Percentiles rank a stretch among this genome's conserved stretches.
phyloP scores from a whole-genome alignment of 2,113 vertebrate species.

The Prionailurus bengalensis region DNA sequence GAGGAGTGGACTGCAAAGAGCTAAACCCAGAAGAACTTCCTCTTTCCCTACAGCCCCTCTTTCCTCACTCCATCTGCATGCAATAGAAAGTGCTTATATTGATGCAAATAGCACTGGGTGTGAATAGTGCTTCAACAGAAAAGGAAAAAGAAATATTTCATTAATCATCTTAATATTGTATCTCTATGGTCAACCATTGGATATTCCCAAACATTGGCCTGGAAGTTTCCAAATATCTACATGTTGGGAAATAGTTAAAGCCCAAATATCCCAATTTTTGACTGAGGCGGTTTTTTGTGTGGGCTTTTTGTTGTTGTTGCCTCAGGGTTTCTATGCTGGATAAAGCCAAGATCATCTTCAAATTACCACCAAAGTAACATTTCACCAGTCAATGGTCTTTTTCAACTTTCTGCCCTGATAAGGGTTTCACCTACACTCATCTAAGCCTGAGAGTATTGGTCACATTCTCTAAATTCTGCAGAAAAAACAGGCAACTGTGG shows the following conservation, averaged over 20 bases:
- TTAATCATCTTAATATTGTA: neutral
- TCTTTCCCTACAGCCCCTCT: neutral
- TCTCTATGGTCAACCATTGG: neutral
- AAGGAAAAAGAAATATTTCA: neutral
- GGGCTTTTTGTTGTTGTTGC: neutral
- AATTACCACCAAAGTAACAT: neutral
- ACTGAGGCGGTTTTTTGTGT: neutral
- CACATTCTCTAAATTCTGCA: neutral
- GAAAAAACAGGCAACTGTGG: too few species aligned
- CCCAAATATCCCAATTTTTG: neutral
- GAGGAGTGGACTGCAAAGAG: neutral
- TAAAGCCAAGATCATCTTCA: neutral
- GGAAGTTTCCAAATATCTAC: conserved; percentile 11
- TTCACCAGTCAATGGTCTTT: neutral
- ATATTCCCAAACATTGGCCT: neutral
- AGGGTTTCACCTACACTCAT: neutral
- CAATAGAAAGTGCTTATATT: neutral
- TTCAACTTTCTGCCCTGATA: neutral
- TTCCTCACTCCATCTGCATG: neutral
- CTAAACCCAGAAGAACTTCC: neutral
- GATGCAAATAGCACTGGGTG: neutral
- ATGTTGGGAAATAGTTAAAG: neutral
- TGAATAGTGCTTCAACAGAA: neutral
- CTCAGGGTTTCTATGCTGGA: neutral
- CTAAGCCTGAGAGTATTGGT: neutral